Evolutionary conservation across 2,888 invertebrate species (phyloP).

Genomic region (Diabrotica balteata): DNA sequence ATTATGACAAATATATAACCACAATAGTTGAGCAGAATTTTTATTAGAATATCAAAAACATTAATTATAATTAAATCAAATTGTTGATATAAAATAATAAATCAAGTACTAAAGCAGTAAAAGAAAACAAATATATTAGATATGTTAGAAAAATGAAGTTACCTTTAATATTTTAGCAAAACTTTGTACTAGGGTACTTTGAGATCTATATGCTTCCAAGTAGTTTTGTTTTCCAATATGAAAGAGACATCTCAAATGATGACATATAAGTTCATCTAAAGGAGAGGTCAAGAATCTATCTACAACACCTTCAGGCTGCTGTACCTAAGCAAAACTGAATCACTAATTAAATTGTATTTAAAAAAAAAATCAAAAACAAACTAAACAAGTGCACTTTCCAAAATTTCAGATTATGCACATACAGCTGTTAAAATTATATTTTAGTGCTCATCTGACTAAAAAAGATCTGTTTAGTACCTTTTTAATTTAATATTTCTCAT

Average conservation of each 20-base stretch:
- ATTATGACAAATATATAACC: too few species aligned
- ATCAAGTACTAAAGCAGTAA: too few species aligned
- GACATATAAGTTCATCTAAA: slow-evolving; percentile 76
- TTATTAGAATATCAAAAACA: too few species aligned
- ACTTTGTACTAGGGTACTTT: slow-evolving; percentile 77
- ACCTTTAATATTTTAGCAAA: slow-evolving; percentile 76
- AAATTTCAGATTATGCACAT: background rate
- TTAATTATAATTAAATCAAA: too few species aligned
- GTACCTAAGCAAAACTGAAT: slow-evolving; percentile 54
- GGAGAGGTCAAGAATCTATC: slow-evolving; percentile 75
- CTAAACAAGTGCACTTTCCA: background rate
- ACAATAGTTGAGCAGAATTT: too few species aligned
- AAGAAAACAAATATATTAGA: too few species aligned
- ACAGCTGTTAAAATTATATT: too few species aligned
- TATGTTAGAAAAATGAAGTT: background rate
- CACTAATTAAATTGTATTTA: background rate
- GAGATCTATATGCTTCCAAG: slow-evolving; percentile 77
- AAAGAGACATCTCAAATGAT: slow-evolving; percentile 75
- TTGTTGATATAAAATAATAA: too few species aligned
- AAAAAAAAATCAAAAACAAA: too few species aligned
- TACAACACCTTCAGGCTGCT: slow-evolving; percentile 74
- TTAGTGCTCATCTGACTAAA: too few species aligned
- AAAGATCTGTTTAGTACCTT: too few species aligned
- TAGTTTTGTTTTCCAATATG: slow-evolving; percentile 63
- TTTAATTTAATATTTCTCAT: too few species aligned